Percentiles rank a stretch among this genome's conserved stretches.
Conservation (phyloP, 2,113 vertebrate genomes). For the Callipepla squamata region DNA sequence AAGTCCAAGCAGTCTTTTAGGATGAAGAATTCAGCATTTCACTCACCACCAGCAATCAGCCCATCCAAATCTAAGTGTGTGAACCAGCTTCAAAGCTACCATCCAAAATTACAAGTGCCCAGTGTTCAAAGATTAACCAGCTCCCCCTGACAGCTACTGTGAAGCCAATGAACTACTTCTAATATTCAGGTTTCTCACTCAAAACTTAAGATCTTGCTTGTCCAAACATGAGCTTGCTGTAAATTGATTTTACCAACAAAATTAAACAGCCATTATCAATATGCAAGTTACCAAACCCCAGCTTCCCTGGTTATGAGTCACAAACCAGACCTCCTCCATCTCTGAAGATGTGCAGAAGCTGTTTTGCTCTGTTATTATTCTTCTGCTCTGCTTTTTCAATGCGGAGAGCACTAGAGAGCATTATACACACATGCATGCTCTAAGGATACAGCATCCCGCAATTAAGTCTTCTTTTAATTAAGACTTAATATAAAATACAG, state of each 20-base stretch:
- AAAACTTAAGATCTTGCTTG: background rate
- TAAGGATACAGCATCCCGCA: background rate
- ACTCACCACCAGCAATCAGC: background rate
- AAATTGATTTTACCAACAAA: background rate
- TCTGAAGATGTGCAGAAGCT: background rate
- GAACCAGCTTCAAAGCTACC: background rate
- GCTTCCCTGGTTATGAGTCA: background rate
- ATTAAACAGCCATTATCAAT: background rate
- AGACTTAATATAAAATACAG: too few relatives aligned
- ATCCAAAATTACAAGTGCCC: background rate
- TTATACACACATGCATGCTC: fast-evolving
- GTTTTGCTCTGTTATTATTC: background rate
- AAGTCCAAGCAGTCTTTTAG: background rate
- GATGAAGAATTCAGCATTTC: too few relatives aligned
- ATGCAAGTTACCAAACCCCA: background rate
- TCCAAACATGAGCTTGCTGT: background rate
- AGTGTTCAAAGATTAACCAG: background rate
- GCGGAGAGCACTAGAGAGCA: too few relatives aligned
- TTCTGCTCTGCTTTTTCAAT: background rate
- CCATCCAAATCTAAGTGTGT: background rate
- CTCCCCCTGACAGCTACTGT: too few relatives aligned
- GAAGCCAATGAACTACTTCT: background rate
- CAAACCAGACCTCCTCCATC: background rate
- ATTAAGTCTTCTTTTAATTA: fast-evolving
- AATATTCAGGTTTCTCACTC: background rate